Evolutionary conservation across 2,113 vertebrate genomes (phyloP).

Genomic region (Neomonachus schauinslandi): DNA sequence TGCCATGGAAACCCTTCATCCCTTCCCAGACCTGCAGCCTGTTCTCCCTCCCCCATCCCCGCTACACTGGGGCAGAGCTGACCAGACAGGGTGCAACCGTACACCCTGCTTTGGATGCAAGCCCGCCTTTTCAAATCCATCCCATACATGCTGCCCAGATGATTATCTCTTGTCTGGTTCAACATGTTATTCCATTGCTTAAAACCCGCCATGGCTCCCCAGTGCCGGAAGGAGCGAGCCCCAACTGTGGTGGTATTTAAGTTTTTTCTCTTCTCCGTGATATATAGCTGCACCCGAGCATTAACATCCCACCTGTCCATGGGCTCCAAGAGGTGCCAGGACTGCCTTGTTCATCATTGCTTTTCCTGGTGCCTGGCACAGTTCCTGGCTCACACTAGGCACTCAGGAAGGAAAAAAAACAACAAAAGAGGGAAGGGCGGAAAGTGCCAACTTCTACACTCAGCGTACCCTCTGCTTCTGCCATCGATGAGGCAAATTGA

Average conservation of each 20-base stretch:
- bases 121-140: background rate
- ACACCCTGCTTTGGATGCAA: background rate
- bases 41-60: background rate
- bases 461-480: background rate
- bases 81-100: background rate
- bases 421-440: background rate
- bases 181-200: background rate
- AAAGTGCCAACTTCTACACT: background rate
- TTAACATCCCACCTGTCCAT: background rate
- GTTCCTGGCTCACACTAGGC: background rate
- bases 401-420: background rate
- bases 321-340: background rate
- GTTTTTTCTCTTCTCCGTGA: background rate
- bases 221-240: background rate
- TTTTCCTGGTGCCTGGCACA: background rate
- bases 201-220: background rate
- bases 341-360: rapidly evolving
- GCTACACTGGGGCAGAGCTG: background rate
- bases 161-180: background rate
- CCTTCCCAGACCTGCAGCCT: conserved; percentile 70
- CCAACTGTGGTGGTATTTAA: background rate
- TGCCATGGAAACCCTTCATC: conserved; percentile 87
- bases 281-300: rapidly evolving
- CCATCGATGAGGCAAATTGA: background rate
- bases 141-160: background rate